Conservation (phyloP, 2,888 invertebrate species). For the Drosophila anomalata region DNA sequence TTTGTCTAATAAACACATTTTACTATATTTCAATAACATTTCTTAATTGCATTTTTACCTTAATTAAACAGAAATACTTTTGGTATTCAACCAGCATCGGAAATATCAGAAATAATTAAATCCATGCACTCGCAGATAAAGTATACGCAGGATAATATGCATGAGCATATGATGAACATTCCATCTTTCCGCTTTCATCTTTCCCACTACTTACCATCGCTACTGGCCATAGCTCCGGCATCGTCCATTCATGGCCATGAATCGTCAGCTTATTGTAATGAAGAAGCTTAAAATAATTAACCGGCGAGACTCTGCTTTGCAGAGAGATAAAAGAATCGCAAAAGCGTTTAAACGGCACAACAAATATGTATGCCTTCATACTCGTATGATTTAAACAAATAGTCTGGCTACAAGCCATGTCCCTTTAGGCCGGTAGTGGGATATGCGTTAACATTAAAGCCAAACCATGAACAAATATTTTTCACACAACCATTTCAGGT, state of each 20-base stretch:
- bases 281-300: conserved; percentile 52
- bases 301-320: conserved; percentile 19
- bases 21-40: neutral
- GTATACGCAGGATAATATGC: conserved; percentile 1
- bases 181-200: neutral
- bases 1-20: too few relatives aligned
- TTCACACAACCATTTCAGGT: conserved; percentile 59
- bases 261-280: conserved; percentile 17
- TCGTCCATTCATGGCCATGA: conserved; percentile 14
- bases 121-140: neutral
- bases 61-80: conserved; percentile 15
- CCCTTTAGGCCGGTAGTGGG: neutral
- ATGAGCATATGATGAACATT: neutral
- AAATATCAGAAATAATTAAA: conserved; percentile 18
- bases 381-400: conserved; percentile 60
- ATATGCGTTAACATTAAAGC: conserved; percentile 36
- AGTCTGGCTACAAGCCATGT: conserved; percentile 21
- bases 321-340: conserved; percentile 27
- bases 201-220: conserved; percentile 4
- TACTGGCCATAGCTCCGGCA: neutral
- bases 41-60: conserved; percentile 1
- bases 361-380: conserved; percentile 16
- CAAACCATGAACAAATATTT: conserved; percentile 59
- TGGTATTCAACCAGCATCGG: neutral
- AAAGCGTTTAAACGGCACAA: conserved; percentile 38